A percentile compares a stretch with the other conserved stretches of the same genome.
These are phyloP conservation scores for Brachynemurus nebulosus DNA, from an alignment of 2,888 invertebrate species.

Conservation along the genomic window DNA sequence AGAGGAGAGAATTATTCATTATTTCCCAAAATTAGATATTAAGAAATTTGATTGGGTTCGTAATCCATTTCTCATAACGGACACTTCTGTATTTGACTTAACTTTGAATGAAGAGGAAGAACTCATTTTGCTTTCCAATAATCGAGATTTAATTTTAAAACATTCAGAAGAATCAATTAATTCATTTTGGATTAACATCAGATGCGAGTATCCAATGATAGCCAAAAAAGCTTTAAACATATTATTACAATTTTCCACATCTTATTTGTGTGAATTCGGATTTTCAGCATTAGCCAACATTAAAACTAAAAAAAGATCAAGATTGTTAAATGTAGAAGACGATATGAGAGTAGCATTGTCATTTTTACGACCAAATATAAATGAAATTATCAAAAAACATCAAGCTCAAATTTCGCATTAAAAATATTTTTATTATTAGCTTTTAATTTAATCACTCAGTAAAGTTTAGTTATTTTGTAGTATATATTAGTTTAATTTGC, in stretches of 20 bases:
- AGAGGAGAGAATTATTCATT: slow-evolving; percentile 9
- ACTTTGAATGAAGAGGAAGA: slow-evolving; percentile 11
- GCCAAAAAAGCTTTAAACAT: slow-evolving; percentile 15
- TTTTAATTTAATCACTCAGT: too few relatives aligned
- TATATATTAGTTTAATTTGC: too few relatives aligned
- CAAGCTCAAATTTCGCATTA: too few relatives aligned
- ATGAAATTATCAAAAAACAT: too few relatives aligned
- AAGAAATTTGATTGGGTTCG: slow-evolving; percentile 16
- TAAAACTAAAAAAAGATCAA: too few relatives aligned
- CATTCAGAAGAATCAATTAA: slow-evolving; percentile 14
- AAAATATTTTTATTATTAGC: too few relatives aligned
- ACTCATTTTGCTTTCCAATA: slow-evolving; percentile 15
- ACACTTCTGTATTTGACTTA: slow-evolving; percentile 11
- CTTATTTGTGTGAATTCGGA: slow-evolving; percentile 15
- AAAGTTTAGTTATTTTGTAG: too few relatives aligned
- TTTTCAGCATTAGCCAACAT: slow-evolving; percentile 14
- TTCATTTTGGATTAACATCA: slow-evolving; percentile 16
- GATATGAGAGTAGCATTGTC: not conserved
- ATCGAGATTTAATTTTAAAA: slow-evolving; percentile 16
- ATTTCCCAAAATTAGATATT: slow-evolving; percentile 15
- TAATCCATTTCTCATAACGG: slow-evolving; percentile 14
- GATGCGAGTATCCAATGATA: slow-evolving; percentile 12
- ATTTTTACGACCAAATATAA: not conserved
- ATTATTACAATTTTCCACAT: slow-evolving; percentile 15
- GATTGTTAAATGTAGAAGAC: not conserved